These are phyloP conservation scores for Sminthurides aquaticus DNA, from an alignment of 2,888 invertebrate species.

Conservation along the genomic window DNA sequence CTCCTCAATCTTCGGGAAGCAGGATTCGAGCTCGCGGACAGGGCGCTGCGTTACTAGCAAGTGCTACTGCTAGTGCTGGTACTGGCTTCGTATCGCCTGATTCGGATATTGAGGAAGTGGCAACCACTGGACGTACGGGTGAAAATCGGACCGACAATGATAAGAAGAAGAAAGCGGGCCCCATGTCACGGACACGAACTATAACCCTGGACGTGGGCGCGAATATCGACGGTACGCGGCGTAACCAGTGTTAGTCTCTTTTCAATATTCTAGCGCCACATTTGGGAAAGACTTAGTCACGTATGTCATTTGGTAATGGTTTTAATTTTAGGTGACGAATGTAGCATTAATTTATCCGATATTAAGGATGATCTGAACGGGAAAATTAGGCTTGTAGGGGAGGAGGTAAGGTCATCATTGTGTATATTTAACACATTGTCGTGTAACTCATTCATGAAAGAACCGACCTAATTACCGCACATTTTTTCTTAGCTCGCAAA, in stretches of 20 bases:
- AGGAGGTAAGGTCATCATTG: constrained; percentile 15
- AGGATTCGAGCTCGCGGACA: background rate
- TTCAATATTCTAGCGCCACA: no score
- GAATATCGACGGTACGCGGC: no score
- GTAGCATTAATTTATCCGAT: constrained; percentile 13
- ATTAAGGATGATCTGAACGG: constrained; percentile 12
- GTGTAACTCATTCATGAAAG: constrained; percentile 3
- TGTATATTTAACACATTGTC: no score
- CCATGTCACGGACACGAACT: constrained; percentile 5
- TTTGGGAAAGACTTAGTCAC: no score
- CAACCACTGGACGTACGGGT: no score
- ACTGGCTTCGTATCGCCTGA: constrained; percentile 2
- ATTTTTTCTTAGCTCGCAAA: background rate
- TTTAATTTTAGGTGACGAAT: constrained; percentile 4
- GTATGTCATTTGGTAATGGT: no score
- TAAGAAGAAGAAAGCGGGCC: constrained; percentile 1
- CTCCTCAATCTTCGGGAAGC: no score
- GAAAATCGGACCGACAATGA: no score
- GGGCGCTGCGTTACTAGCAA: constrained; percentile 6
- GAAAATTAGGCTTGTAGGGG: background rate
- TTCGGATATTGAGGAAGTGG: constrained; percentile 6
- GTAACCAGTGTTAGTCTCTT: no score
- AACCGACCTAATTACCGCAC: background rate
- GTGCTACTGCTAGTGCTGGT: background rate
- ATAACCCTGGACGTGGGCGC: no score